phyloP scores from a whole-genome alignment of 2,797 vertebrate species.

The Babyrousa celebensis region DNA sequence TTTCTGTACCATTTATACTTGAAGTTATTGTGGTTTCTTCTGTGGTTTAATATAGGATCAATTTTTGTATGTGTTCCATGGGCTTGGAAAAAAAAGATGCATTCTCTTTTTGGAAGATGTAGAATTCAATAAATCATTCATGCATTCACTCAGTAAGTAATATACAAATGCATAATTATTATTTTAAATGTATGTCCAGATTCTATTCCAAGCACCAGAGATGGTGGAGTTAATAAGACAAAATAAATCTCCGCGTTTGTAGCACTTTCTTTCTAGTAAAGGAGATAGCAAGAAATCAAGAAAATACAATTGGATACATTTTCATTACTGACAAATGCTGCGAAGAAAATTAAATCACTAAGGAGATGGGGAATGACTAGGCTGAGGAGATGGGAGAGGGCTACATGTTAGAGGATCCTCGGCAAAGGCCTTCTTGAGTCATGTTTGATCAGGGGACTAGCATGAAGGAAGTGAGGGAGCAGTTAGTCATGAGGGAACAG shows the following conservation, averaged over 20 bases:
- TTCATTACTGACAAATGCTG: not conserved
- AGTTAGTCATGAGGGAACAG: not conserved
- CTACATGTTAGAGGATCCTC: not conserved
- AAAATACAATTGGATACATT: not conserved
- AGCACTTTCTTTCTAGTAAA: not conserved
- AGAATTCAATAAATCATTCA: not conserved
- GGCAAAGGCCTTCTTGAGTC: not conserved
- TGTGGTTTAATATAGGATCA: not conserved
- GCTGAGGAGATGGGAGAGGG: not conserved
- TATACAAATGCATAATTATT: not conserved
- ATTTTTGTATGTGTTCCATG: not conserved
- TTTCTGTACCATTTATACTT: not conserved
- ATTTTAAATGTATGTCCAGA: not conserved
- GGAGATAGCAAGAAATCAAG: not conserved
- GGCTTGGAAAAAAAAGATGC: not conserved
- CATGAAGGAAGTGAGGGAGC: not conserved
- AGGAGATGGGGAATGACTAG: not conserved
- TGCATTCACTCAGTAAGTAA: conserved; percentile 11
- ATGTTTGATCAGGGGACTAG: not conserved
- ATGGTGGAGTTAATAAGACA: not conserved
- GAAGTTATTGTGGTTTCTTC: conserved; percentile 16
- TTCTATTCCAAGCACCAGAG: not conserved
- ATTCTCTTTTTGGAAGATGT: not conserved
- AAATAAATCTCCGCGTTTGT: not conserved
- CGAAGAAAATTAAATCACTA: not conserved